phyloP scores from a whole-genome alignment of 1,140 invertebrate genomes.

The Zaprionus gabonicus region DNA sequence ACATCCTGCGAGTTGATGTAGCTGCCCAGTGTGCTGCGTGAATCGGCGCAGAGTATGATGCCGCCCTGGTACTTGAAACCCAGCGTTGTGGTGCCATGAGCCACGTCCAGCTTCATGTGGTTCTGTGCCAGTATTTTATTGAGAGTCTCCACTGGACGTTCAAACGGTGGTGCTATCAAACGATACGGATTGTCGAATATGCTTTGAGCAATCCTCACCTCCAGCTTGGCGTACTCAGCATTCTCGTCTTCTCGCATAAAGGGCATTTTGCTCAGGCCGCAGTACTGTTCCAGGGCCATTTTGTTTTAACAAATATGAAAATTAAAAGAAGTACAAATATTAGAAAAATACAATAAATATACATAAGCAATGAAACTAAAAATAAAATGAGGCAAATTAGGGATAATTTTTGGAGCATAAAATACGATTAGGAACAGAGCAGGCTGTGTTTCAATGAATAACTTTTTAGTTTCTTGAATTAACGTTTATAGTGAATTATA shows the following conservation, averaged over 20 bases:
- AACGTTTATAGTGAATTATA: too few relatives aligned
- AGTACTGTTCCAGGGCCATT: conserved; percentile 87
- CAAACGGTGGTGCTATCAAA: conserved; percentile 88
- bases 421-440: too few relatives aligned
- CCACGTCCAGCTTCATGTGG: conserved; percentile 94
- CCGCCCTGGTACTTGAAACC: conserved; percentile 96
- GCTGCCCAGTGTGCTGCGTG: conserved; percentile 95
- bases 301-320: too few relatives aligned
- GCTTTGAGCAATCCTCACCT: conserved; percentile 52
- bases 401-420: too few relatives aligned
- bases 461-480: too few relatives aligned
- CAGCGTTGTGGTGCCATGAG: conserved; percentile 98
- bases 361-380: neutral
- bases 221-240: conserved; percentile 49
- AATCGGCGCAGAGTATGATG: conserved; percentile 97
- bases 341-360: neutral
- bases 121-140: conserved; percentile 86
- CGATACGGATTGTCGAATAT: conserved; percentile 88
- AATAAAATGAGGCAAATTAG: too few relatives aligned
- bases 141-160: conserved; percentile 86
- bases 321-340: neutral
- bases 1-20: conserved; percentile 96
- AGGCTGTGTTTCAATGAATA: too few relatives aligned
- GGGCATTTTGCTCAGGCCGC: conserved; percentile 86
- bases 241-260: conserved; percentile 83